A percentile compares a stretch with the other conserved stretches of the same genome.
phyloP scores from a whole-genome alignment of 2,797 vertebrate species.

The Percopsis omiscomaycus region DNA sequence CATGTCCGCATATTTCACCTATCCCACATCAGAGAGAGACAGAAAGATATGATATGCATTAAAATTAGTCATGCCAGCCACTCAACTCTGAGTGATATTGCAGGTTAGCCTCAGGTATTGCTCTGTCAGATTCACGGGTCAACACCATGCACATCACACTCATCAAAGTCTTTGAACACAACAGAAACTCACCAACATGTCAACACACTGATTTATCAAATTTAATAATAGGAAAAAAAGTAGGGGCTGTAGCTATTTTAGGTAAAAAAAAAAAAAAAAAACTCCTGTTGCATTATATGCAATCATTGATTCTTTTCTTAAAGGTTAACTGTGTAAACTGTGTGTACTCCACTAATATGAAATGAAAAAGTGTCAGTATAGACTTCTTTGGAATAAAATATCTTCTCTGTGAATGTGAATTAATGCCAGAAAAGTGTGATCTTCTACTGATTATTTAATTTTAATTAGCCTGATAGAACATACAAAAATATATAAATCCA shows the following conservation, averaged over 20 bases:
- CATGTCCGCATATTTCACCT: slow-evolving; percentile 45
- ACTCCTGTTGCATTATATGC: background rate
- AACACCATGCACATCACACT: slow-evolving; percentile 49
- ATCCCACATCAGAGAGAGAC: slow-evolving; percentile 33
- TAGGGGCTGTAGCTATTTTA: too few species aligned
- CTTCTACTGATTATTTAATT: too few species aligned
- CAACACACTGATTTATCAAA: slow-evolving; percentile 51
- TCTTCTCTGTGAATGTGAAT: too few species aligned
- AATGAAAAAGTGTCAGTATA: too few species aligned
- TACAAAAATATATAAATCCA: too few species aligned
- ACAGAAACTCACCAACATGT: slow-evolving; percentile 61
- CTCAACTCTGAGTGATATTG: slow-evolving; percentile 74
- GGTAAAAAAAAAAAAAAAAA: background rate
- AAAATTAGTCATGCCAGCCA: slow-evolving; percentile 56
- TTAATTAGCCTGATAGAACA: too few species aligned
- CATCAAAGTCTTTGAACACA: slow-evolving; percentile 53
- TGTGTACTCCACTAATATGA: too few species aligned
- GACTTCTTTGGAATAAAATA: too few species aligned
- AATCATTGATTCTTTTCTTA: background rate
- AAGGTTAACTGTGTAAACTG: too few species aligned
- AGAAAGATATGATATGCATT: background rate
- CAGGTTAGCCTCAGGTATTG: slow-evolving; percentile 67
- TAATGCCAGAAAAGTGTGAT: too few species aligned
- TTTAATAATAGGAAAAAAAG: slow-evolving; percentile 39
- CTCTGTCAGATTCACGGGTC: slow-evolving; percentile 71